Percentiles rank a stretch among this genome's conserved stretches.
Conservation (phyloP, 2,113 vertebrate genomes). For the Calypte anna region DNA sequence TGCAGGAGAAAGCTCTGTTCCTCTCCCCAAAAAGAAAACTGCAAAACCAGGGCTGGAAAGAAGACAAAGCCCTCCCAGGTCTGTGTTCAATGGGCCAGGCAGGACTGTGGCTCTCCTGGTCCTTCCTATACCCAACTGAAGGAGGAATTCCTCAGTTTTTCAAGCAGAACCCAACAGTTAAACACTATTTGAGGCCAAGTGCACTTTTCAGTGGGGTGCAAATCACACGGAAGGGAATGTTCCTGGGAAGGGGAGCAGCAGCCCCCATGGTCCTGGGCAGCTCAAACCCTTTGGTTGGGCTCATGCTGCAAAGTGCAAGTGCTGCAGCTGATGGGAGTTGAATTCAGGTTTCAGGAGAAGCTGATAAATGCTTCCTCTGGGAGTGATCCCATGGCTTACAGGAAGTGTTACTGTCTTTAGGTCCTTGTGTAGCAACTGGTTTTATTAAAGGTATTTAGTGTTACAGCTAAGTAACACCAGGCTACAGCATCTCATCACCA, state of each 20-base stretch:
- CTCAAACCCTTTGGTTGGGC: not conserved
- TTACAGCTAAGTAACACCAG: not conserved
- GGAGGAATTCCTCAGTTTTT: not conserved
- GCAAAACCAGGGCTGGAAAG: not conserved
- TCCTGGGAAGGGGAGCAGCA: not conserved
- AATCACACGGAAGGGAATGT: not conserved
- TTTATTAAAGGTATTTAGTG: not conserved
- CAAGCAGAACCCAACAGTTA: not conserved
- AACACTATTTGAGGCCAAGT: not conserved
- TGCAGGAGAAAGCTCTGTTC: not conserved
- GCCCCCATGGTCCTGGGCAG: not conserved
- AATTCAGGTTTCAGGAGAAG: not conserved
- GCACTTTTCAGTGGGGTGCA: not conserved
- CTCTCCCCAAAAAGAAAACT: not conserved
- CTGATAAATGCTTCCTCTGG: not conserved
- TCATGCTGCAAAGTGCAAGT: not conserved
- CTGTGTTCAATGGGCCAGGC: too few relatives aligned
- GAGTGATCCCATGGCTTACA: not conserved
- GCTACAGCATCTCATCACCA: not conserved
- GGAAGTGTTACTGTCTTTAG: not conserved
- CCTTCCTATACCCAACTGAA: not conserved
- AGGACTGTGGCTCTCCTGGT: not conserved
- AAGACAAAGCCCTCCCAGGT: not conserved
- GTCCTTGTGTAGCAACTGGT: not conserved
- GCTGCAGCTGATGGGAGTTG: not conserved